Evolutionary conservation across 2,113 vertebrate species (phyloP).

Genomic region (Amblyornis subalaris): DNA sequence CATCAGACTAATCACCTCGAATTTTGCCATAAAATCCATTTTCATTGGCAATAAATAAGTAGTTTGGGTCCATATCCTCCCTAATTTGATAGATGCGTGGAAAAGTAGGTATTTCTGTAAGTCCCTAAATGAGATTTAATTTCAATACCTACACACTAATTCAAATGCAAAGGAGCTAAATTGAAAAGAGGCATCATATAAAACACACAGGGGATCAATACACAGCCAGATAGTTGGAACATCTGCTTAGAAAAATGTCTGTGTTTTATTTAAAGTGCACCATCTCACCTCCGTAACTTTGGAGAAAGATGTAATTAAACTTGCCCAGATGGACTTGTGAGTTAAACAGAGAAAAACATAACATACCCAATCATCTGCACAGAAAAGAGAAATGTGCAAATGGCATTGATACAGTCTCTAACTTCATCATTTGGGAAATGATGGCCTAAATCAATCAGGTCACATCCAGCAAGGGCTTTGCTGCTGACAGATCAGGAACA

Average conservation of each 20-base stretch:
- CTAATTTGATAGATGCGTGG: neutral
- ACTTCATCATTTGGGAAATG: neutral
- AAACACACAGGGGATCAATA: slow-evolving; percentile 36
- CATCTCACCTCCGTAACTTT: neutral
- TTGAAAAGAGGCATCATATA: slow-evolving; percentile 15
- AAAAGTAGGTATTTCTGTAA: neutral
- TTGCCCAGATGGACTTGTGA: neutral
- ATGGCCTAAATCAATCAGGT: neutral
- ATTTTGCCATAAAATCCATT: neutral
- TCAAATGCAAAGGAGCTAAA: slow-evolving; percentile 45
- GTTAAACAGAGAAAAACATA: neutral
- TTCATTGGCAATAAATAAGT: neutral
- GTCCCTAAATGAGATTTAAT: slow-evolving; percentile 36
- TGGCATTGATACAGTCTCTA: neutral
- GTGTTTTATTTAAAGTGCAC: neutral
- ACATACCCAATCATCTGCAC: neutral
- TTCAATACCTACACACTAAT: slow-evolving; percentile 9
- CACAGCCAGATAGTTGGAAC: slow-evolving; percentile 9
- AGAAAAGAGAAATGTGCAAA: neutral
- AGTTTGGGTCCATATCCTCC: neutral
- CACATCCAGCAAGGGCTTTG: neutral
- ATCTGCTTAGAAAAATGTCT: slow-evolving; percentile 32
- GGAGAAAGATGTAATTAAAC: slow-evolving; percentile 19
- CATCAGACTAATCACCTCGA: neutral
- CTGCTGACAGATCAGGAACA: neutral